A percentile compares a stretch with the other conserved stretches of the same genome.
These are phyloP conservation scores for Tolypeutes matacus DNA, from an alignment of 2,797 vertebrate genomes.

Conservation along the genomic window DNA sequence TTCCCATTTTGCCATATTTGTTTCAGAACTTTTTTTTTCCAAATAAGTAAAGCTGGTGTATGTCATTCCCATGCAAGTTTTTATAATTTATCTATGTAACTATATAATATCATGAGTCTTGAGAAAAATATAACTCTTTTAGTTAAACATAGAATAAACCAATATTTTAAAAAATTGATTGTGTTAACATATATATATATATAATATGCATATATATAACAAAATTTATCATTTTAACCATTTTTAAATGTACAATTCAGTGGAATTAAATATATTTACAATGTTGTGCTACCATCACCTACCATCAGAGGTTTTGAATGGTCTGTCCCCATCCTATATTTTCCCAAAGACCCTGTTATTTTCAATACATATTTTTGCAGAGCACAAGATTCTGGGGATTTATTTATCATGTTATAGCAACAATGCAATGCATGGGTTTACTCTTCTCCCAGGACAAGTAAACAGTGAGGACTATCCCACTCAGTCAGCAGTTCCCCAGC, in stretches of 20 bases:
- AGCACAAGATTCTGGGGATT: background rate
- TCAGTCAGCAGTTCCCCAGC: background rate
- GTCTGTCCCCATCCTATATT: conserved; percentile 1
- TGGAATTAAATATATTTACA: no score
- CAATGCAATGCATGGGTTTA: background rate
- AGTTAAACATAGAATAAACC: background rate
- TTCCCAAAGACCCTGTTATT: background rate
- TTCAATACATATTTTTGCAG: background rate
- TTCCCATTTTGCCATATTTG: background rate
- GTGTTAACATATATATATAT: no score
- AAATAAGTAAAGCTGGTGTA: background rate
- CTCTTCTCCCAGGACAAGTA: background rate
- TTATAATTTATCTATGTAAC: background rate
- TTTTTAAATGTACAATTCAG: no score
- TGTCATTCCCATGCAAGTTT: background rate
- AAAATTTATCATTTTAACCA: no score
- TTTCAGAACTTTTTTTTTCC: background rate
- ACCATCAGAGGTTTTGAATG: background rate
- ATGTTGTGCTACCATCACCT: no score
- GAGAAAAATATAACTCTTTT: background rate
- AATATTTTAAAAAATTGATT: background rate
- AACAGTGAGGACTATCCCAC: background rate
- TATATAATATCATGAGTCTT: background rate
- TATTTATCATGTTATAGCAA: background rate
- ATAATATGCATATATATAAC: no score